Conservation (phyloP, 2,888 invertebrate genomes). For the Lasius platythorax region DNA sequence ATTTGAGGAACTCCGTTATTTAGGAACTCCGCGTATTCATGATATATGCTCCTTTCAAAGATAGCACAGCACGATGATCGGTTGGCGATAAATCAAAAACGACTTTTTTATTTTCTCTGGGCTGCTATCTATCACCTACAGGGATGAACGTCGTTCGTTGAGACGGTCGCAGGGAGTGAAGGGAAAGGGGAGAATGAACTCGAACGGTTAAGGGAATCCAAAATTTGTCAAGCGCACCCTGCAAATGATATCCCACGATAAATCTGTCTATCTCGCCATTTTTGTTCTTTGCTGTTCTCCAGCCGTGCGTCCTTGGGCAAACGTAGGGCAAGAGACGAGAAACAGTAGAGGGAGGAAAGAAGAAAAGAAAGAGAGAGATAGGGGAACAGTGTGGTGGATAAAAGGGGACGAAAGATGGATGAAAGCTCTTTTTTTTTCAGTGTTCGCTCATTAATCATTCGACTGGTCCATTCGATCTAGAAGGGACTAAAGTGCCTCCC, state of each 20-base stretch:
- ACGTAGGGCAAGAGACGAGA: background rate
- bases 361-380: background rate
- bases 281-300: conserved; percentile 17
- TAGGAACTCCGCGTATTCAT: background rate
- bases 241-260: conserved; percentile 41
- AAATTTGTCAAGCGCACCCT: conserved; percentile 52
- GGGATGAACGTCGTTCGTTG: conserved; percentile 36
- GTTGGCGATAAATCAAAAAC: conserved; percentile 70
- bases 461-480: conserved; percentile 51
- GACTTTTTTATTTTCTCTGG: conserved; percentile 70
- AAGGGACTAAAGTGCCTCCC: conserved; percentile 61
- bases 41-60: conserved; percentile 29
- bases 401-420: conserved; percentile 62
- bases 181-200: conserved; percentile 39
- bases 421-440: conserved; percentile 60
- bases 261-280: conserved; percentile 36
- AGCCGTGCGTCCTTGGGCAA: conserved; percentile 27
- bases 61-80: conserved; percentile 37
- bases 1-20: conserved; percentile 44
- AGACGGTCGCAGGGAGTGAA: background rate
- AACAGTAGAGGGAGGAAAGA: background rate
- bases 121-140: conserved; percentile 67
- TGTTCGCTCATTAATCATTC: conserved; percentile 66
- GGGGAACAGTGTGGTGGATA: conserved; percentile 10
- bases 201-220: conserved; percentile 36